Conservation (phyloP, 2,113 vertebrate species). For the Heptranchias perlo region DNA sequence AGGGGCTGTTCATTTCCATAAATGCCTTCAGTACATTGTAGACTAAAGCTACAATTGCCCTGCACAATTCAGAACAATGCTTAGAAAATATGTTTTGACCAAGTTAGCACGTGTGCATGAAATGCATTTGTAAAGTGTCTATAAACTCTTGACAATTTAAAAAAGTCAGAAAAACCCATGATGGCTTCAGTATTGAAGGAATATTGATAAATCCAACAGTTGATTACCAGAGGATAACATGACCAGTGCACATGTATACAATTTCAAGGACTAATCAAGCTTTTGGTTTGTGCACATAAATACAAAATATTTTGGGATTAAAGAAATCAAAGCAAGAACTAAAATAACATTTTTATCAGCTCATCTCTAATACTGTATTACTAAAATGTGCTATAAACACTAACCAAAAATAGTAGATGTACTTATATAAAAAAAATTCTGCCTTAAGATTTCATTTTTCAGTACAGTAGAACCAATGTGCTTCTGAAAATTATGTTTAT, state of each 20-base stretch:
- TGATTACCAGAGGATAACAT: neutral
- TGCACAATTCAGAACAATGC: constrained; percentile 49
- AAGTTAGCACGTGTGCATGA: neutral
- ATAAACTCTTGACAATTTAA: neutral
- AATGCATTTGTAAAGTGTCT: neutral
- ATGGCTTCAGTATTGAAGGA: neutral
- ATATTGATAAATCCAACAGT: neutral
- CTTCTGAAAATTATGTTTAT: neutral
- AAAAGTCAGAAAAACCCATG: neutral
- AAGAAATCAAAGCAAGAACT: neutral
- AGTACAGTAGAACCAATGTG: neutral
- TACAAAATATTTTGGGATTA: too few species aligned
- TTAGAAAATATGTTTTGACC: neutral
- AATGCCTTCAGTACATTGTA: constrained; percentile 99
- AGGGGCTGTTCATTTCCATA: constrained; percentile 99
- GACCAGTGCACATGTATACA: neutral
- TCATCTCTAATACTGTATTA: neutral
- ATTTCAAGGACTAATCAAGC: neutral
- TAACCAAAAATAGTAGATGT: neutral
- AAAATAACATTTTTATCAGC: neutral
- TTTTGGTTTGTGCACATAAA: too few species aligned
- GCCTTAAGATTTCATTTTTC: neutral
- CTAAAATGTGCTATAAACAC: neutral
- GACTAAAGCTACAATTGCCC: constrained; percentile 95
- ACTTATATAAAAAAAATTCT: neutral